phyloP scores from a whole-genome alignment of 2,888 invertebrate species.

The Argynnis bischoffii region DNA sequence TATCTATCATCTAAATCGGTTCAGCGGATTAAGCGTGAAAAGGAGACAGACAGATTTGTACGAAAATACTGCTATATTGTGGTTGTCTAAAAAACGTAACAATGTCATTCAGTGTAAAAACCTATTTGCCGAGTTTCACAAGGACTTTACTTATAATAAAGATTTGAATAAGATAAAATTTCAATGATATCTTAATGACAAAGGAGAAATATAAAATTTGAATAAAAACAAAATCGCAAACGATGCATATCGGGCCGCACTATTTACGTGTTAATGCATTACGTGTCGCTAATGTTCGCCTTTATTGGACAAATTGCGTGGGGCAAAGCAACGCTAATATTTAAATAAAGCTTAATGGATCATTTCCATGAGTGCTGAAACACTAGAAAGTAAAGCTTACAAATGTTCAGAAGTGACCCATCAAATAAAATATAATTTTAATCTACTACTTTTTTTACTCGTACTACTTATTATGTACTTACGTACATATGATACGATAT shows the following conservation, averaged over 20 bases:
- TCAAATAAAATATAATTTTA: no score
- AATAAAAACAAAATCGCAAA: constrained; percentile 61
- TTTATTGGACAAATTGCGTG: constrained; percentile 71
- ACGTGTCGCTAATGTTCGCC: constrained; percentile 54
- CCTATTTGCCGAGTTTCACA: no score
- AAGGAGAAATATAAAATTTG: constrained; percentile 13
- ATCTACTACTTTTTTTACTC: no score
- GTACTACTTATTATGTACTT: no score
- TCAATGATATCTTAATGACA: neutral
- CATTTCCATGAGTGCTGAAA: constrained; percentile 68
- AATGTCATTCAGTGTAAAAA: no score
- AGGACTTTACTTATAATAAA: no score
- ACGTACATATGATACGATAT: no score
- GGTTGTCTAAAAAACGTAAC: no score
- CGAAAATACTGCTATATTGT: no score
- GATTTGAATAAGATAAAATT: neutral
- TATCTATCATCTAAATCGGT: no score
- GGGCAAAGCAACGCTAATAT: constrained; percentile 68
- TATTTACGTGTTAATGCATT: constrained; percentile 60
- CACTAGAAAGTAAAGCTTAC: constrained; percentile 39
- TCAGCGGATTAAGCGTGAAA: no score
- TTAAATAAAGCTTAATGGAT: constrained; percentile 75
- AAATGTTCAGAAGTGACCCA: constrained; percentile 43
- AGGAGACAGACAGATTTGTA: no score
- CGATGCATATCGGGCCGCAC: constrained; percentile 56